Conservation (phyloP, 2,113 vertebrate species). For the Tupaia chinensis region DNA sequence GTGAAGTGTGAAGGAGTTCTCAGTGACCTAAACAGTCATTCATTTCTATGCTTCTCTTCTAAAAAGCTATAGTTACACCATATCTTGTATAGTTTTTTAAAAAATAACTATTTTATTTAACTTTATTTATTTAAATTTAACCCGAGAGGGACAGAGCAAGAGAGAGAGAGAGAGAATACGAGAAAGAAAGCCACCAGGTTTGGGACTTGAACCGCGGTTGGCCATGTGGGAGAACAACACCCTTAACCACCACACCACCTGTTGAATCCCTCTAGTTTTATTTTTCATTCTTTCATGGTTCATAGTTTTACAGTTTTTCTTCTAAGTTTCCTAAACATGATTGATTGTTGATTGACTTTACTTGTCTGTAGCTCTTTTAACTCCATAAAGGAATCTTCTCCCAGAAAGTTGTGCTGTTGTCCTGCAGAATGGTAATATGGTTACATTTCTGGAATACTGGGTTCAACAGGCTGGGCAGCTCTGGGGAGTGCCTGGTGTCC, state of each 20-base stretch:
- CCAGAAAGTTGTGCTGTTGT: constrained; percentile 11
- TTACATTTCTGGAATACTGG: neutral
- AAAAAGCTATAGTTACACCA: neutral
- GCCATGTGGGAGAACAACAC: no score
- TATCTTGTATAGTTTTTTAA: neutral
- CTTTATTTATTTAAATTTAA: no score
- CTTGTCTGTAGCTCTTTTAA: constrained; percentile 8
- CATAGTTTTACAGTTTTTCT: neutral
- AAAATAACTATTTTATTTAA: no score
- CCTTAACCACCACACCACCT: no score
- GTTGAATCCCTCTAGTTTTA: neutral
- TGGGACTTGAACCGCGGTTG: no score
- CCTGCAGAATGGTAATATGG: neutral
- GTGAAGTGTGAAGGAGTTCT: neutral
- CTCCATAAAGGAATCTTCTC: neutral
- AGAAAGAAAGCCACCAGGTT: no score
- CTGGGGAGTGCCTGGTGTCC: neutral
- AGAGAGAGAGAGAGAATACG: no score
- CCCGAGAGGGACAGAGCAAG: no score
- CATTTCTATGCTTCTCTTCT: neutral
- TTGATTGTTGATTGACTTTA: neutral
- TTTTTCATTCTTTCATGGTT: neutral
- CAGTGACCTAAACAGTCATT: neutral
- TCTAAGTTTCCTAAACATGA: neutral
- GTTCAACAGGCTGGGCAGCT: neutral